Conservation (phyloP, 2,888 invertebrate genomes). For the Drosophila meridionalis region DNA sequence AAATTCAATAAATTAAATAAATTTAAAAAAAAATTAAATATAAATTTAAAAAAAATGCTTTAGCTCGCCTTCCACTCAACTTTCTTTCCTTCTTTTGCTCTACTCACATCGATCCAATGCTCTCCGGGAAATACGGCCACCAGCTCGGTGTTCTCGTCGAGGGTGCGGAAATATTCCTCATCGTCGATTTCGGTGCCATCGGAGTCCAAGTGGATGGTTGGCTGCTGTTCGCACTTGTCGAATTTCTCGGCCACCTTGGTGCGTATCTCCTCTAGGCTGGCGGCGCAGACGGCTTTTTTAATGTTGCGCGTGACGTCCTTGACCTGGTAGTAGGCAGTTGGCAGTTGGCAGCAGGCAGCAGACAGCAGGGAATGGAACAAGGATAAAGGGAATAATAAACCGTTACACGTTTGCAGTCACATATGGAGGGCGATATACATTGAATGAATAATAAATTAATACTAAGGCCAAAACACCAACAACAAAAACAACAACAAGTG, state of each 20-base stretch:
- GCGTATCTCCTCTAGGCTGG: conserved; percentile 91
- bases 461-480: conserved; percentile 27
- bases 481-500: conserved; percentile 32
- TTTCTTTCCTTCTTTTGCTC: neutral
- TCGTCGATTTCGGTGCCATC: conserved; percentile 98
- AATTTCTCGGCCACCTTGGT: conserved; percentile 91
- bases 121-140: conserved; percentile 92
- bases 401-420: conserved; percentile 56
- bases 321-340: conserved; percentile 69
- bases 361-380: conserved; percentile 8
- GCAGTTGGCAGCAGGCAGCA: neutral
- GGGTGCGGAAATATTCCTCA: conserved; percentile 96
- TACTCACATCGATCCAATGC: conserved; percentile 88
- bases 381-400: conserved; percentile 47
- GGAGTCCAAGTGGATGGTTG: conserved; percentile 94
- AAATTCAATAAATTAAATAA: no score
- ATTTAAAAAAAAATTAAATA: neutral
- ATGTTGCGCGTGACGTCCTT: conserved; percentile 91
- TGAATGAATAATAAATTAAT: conserved; percentile 75
- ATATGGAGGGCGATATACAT: conserved; percentile 51
- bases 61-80: neutral
- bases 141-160: conserved; percentile 94
- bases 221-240: conserved; percentile 87
- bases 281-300: conserved; percentile 93
- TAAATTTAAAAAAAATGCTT: neutral